A percentile compares a stretch with the other conserved stretches of the same genome.
Conservation (phyloP, 1,140 invertebrate genomes). For the Dendrolimus kikuchii region DNA sequence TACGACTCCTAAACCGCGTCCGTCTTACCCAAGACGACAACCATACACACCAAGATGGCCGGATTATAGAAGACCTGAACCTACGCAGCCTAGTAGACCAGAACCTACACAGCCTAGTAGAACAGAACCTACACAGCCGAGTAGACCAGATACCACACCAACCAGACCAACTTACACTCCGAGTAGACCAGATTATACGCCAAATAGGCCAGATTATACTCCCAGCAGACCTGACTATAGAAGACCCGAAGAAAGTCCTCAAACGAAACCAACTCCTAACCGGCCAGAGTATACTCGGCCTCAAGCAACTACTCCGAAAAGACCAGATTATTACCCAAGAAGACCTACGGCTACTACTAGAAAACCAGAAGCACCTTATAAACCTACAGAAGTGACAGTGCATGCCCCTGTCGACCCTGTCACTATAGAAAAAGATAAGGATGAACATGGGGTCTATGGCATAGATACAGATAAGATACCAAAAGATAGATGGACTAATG, state of each 20-base stretch:
- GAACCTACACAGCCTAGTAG: constrained; percentile 5
- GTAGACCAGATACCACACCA: constrained; percentile 8
- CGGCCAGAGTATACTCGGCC: no score
- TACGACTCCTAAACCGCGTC: constrained; percentile 10
- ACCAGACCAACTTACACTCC: constrained; percentile 6
- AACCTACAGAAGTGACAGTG: constrained; percentile 26
- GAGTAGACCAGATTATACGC: constrained; percentile 10
- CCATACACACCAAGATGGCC: constrained; percentile 11
- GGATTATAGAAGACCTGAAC: background rate
- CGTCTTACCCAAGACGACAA: constrained; percentile 8
- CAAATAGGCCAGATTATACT: constrained; percentile 5
- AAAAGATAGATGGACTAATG: constrained; percentile 45
- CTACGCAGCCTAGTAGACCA: constrained; percentile 2
- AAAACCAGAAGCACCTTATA: constrained; percentile 12
- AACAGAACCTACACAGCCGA: constrained; percentile 9
- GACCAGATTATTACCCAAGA: constrained; percentile 21
- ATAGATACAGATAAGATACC: constrained; percentile 31
- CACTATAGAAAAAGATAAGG: constrained; percentile 31
- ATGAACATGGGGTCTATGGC: constrained; percentile 28
- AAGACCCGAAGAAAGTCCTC: background rate
- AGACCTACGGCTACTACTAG: constrained; percentile 18
- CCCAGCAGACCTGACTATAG: constrained; percentile 7
- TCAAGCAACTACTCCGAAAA: constrained; percentile 6
- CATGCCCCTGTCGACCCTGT: constrained; percentile 6
- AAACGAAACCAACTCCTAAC: no score